A percentile compares a stretch with the other conserved stretches of the same genome.
Conservation (phyloP, 2,888 invertebrate species). For the Eilema griseolum region DNA sequence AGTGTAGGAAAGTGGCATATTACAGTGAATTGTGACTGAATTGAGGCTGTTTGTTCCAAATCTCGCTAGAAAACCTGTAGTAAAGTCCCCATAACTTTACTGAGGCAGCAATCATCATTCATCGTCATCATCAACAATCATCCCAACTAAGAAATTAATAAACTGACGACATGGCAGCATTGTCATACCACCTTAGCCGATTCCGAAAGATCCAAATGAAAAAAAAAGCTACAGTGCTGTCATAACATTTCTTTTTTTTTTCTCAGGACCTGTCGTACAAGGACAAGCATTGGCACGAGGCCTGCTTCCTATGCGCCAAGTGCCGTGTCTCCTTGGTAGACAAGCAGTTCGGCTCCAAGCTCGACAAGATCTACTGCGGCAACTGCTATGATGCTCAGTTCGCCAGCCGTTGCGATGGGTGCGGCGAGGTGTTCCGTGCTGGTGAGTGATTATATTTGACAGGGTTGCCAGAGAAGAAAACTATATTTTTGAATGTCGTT, state of each 20-base stretch:
- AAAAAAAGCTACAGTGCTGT: too few relatives aligned
- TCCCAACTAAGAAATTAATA: too few relatives aligned
- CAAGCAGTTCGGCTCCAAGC: constrained; percentile 99
- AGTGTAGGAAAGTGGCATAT: too few relatives aligned
- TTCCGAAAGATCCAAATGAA: too few relatives aligned
- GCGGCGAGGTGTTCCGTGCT: constrained; percentile 99
- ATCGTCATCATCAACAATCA: too few relatives aligned
- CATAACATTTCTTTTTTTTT: constrained; percentile 5
- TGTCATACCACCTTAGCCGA: too few relatives aligned
- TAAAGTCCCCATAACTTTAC: too few relatives aligned
- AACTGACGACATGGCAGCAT: too few relatives aligned
- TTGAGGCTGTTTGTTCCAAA: too few relatives aligned
- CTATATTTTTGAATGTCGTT: neutral
- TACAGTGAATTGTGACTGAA: too few relatives aligned
- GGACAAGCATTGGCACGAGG: constrained; percentile 99
- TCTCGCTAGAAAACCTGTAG: too few relatives aligned
- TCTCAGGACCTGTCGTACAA: constrained; percentile 99
- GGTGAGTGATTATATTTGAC: constrained; percentile 89
- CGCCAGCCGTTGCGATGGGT: constrained; percentile 99
- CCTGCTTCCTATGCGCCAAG: constrained; percentile 99
- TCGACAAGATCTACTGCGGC: constrained; percentile 99
- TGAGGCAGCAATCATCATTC: too few relatives aligned
- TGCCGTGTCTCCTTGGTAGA: constrained; percentile 99
- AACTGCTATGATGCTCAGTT: constrained; percentile 99
- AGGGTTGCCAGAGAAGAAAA: neutral